A percentile compares a stretch with the other conserved stretches of the same genome.
Evolutionary conservation across 2,888 invertebrate genomes (phyloP).

Genomic region (Tigriopus californicus): DNA sequence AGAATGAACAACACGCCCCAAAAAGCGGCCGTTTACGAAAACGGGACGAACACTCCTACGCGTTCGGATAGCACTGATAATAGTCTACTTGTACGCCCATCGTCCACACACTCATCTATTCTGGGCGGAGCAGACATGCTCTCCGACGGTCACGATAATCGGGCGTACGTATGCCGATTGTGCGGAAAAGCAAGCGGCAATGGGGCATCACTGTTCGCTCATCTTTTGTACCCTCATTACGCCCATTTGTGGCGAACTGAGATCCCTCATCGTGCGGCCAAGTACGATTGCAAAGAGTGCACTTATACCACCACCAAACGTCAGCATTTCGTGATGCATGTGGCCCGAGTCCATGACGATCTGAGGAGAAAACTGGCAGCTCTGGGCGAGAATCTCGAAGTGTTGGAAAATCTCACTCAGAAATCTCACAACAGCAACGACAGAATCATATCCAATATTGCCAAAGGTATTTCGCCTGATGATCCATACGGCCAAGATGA

Average conservation of each 20-base stretch:
- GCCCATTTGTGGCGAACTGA: slow-evolving; percentile 12
- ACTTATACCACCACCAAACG: slow-evolving; percentile 11
- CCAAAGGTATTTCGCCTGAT: background rate
- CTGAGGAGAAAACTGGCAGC: slow-evolving; percentile 1
- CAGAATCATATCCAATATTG: background rate
- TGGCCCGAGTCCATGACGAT: slow-evolving; percentile 12
- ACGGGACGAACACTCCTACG: background rate
- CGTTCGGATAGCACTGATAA: background rate
- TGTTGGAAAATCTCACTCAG: slow-evolving; percentile 4
- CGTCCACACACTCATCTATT: background rate
- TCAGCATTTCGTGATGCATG: slow-evolving; percentile 8
- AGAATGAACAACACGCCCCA: too few species aligned
- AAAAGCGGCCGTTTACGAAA: background rate
- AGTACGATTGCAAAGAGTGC: slow-evolving; percentile 4
- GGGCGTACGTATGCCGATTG: background rate
- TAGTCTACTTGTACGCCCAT: background rate
- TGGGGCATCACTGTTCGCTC: slow-evolving; percentile 12
- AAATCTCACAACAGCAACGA: background rate
- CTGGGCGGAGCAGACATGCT: background rate
- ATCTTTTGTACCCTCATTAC: slow-evolving; percentile 10
- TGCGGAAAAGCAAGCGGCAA: slow-evolving; percentile 1
- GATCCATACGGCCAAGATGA: background rate
- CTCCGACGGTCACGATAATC: background rate
- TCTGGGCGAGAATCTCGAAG: slow-evolving; percentile 10
- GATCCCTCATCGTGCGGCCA: slow-evolving; percentile 1